Evolutionary conservation across 2,888 invertebrate species (phyloP), one percentile per base, ranked within the genome.

Genomic region (Antheraea yamamai): DNA sequence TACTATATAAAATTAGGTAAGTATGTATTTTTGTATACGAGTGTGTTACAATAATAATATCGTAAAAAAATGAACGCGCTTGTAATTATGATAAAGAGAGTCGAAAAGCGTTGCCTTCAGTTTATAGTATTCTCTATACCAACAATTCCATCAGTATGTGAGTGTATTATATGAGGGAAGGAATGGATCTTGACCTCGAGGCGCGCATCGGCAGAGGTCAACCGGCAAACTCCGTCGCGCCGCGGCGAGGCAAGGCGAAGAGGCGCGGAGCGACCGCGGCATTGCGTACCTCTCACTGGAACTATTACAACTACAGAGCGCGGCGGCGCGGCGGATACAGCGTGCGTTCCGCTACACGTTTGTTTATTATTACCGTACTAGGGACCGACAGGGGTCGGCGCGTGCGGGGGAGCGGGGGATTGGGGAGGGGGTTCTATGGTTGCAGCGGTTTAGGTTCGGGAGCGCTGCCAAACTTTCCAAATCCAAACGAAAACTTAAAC

Each of bases 121-220:
- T 47, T 47, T 47, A 12, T 47, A 47, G 2, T 4, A 39, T 39
- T 6, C 6, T 39, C 39, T 39, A 4, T 39, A 47, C 47, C 7
- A 47, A 47, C 12, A 47, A 47, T 47, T n/a, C n/a, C n/a, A 55
- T 20, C 18, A 55, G 18, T 55, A 20, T 18, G 14, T 52, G 52
- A 55, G 18, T 18, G 52, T 55, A 6, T 18, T 58, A 58, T n/a
- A 10, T 10, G 10, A 58, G n/a, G 58, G 58, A 10, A 58, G 58
- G 58, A 58, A 58, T 58, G 58, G n/a, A 58, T 23, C n/a, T 58
- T 58, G 58, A 58, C 58, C 58, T 58, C n/a, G 58, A 23, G 58
- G 18, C 52, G 20, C 55, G 58, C 20, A 58, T 58, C 20, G 58
- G 58, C 10, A 23, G 58, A 58, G 58, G 58, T 58, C 58, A 58